Evolutionary conservation across 23 tunicate genomes (phyloP).

Genomic region (Trididemnum nubilum): DNA sequence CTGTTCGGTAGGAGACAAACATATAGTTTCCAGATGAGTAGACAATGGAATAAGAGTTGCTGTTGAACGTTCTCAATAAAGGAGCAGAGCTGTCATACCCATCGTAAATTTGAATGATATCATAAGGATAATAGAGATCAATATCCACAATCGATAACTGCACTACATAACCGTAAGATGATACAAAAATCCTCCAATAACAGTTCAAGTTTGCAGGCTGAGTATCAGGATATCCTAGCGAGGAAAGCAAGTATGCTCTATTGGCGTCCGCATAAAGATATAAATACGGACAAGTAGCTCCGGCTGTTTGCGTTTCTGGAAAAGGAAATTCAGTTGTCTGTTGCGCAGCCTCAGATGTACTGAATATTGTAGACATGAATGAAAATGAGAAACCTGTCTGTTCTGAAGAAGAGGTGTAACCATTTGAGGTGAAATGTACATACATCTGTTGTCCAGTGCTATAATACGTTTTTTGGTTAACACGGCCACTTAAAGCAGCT

Average conservation of each 20-base stretch:
- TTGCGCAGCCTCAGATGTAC: neutral
- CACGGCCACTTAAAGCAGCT: neutral
- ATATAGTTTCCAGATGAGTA: neutral
- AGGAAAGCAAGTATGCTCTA: neutral
- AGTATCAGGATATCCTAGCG: conserved; percentile 8
- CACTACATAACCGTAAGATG: neutral
- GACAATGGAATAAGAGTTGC: neutral
- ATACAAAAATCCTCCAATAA: neutral
- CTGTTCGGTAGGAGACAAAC: neutral
- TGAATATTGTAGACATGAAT: neutral
- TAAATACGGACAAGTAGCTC: too few species aligned
- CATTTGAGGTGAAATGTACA: neutral
- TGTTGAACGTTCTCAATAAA: neutral
- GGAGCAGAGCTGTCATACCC: neutral
- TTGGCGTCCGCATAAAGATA: neutral
- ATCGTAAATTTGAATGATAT: neutral
- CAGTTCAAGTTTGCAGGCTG: neutral
- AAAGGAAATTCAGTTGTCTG: too few species aligned
- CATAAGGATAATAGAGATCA: neutral
- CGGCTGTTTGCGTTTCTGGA: too few species aligned
- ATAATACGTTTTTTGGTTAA: neutral
- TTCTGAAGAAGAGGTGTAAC: neutral
- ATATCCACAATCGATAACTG: neutral
- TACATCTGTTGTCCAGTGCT: conserved; percentile 2
- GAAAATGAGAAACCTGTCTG: neutral